phyloP scores from a whole-genome alignment of 2,797 vertebrate species.

The Megaceryle alcyon region DNA sequence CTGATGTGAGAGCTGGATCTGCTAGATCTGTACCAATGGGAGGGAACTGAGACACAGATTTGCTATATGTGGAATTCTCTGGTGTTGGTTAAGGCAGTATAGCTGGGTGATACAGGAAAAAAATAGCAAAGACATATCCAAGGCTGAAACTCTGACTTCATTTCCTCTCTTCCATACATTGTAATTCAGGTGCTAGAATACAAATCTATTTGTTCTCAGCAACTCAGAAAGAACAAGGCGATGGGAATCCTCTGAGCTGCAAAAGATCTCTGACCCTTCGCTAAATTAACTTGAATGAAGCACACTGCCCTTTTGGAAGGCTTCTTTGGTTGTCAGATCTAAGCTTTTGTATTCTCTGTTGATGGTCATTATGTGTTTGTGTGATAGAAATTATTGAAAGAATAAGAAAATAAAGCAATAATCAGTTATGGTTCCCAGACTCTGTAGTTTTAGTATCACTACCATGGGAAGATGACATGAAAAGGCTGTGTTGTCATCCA shows the following conservation, averaged over 20 bases:
- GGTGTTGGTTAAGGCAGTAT: background rate
- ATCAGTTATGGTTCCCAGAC: constrained; percentile 21
- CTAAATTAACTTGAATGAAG: background rate
- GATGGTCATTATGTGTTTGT: background rate
- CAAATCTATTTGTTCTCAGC: background rate
- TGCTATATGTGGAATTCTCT: background rate
- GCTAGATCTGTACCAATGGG: background rate
- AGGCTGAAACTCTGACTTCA: background rate
- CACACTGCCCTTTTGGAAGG: background rate
- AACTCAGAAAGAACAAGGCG: background rate
- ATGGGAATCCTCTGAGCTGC: background rate
- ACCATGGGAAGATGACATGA: constrained; percentile 8
- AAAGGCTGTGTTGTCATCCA: background rate
- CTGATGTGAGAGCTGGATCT: background rate
- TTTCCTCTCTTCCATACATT: background rate
- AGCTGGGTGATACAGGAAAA: background rate
- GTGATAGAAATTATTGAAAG: constrained; percentile 9
- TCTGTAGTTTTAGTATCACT: background rate
- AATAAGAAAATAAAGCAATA: constrained; percentile 20
- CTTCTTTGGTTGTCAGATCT: background rate
- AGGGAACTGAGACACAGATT: background rate
- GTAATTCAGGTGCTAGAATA: background rate
- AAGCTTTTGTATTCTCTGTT: background rate
- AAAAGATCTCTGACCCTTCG: background rate
- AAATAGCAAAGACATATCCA: background rate